Evolutionary conservation across 2,888 invertebrate genomes (phyloP).

Genomic region (Yponomeuta sedellus): DNA sequence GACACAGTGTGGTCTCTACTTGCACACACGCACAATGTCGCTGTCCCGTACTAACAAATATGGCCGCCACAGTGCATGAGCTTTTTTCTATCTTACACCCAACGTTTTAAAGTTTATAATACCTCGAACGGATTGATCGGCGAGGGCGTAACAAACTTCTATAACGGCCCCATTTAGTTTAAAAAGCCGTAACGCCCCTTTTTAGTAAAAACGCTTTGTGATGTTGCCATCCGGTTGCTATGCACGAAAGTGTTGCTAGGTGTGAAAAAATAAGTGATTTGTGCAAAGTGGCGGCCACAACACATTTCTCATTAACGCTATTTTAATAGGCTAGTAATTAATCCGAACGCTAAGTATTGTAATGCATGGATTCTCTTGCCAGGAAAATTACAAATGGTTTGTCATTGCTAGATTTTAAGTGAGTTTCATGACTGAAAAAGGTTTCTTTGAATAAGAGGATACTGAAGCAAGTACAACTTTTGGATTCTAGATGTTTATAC

Average conservation of each 20-base stretch:
- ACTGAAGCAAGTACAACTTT: background rate
- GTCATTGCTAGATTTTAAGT: background rate
- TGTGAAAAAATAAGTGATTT: constrained; percentile 11
- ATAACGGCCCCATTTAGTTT: background rate
- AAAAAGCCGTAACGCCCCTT: background rate
- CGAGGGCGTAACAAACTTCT: background rate
- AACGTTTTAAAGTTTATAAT: background rate
- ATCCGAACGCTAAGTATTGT: constrained; percentile 41
- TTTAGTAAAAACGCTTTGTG: constrained; percentile 26
- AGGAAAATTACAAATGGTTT: constrained; percentile 6
- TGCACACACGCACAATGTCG: constrained; percentile 68
- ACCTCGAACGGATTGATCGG: background rate
- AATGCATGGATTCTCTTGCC: constrained; percentile 8
- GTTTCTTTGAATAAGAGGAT: background rate
- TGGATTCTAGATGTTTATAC: background rate
- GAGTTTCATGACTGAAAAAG: background rate
- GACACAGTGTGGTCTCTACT: constrained; percentile 72
- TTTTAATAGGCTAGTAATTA: constrained; percentile 59
- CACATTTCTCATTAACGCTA: constrained; percentile 64
- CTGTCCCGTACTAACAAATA: constrained; percentile 66
- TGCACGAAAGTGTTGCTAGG: too few species aligned
- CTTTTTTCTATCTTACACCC: background rate
- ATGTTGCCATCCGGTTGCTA: constrained; percentile 24
- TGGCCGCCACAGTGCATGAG: constrained; percentile 51
- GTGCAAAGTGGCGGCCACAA: constrained; percentile 55